These are phyloP conservation scores for Pogonocherus hispidulus DNA, from an alignment of 2,888 invertebrate species.

Conservation along the genomic window DNA sequence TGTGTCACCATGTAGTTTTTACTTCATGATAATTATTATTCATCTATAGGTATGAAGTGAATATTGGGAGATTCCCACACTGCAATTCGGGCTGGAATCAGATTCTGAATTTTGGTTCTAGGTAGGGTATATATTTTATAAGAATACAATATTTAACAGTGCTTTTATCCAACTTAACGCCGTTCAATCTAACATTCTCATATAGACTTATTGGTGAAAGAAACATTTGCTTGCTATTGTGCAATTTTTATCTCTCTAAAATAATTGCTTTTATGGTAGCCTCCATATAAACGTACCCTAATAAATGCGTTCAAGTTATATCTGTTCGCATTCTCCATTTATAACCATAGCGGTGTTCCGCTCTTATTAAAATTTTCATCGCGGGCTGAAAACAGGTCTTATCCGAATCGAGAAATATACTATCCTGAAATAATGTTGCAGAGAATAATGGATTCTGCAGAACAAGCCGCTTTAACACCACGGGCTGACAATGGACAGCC, in stretches of 20 bases:
- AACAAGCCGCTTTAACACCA: constrained; percentile 85
- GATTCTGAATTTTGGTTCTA: too few species aligned
- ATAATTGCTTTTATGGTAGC: constrained; percentile 11
- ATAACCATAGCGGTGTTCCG: neutral
- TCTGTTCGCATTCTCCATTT: neutral
- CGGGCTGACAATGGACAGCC: constrained; percentile 66
- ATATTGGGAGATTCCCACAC: too few species aligned
- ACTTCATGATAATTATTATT: too few species aligned
- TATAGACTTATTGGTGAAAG: neutral
- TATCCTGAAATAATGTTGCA: constrained; percentile 65
- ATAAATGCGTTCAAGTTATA: neutral
- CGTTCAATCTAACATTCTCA: neutral
- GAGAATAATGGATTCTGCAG: constrained; percentile 94
- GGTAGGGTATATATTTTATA: too few species aligned
- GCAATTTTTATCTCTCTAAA: neutral
- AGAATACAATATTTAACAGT: too few species aligned
- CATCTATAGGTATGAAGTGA: too few species aligned
- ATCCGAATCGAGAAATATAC: neutral
- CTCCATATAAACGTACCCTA: neutral
- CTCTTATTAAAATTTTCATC: constrained; percentile 2
- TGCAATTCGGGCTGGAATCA: too few species aligned
- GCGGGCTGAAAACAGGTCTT: constrained; percentile 4
- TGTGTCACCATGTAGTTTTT: too few species aligned
- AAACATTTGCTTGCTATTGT: neutral
- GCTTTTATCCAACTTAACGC: too few species aligned